Evolutionary conservation across 1,140 invertebrate species (phyloP).

Genomic region (Aphelinus certus): DNA sequence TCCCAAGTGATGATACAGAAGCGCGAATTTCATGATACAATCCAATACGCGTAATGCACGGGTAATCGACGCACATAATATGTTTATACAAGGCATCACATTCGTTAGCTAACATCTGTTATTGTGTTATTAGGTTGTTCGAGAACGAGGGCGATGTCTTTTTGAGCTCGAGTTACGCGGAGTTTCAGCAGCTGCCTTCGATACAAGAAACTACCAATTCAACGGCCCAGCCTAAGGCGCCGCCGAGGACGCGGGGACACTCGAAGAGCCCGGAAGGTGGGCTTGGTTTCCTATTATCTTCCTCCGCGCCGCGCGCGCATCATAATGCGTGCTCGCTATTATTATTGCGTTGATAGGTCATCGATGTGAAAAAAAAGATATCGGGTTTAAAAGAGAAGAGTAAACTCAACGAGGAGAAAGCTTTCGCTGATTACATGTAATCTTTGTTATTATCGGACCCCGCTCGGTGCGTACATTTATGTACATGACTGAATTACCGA

Average conservation of each 20-base stretch:
- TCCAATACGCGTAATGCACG: no score
- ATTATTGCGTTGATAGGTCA: conserved; percentile 1
- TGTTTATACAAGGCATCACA: not conserved
- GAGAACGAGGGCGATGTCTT: conserved; percentile 80
- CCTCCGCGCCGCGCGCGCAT: not conserved
- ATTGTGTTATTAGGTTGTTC: conserved; percentile 84
- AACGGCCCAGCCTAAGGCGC: conserved; percentile 57
- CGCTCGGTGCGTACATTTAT: no score
- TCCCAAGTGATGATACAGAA: no score
- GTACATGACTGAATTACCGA: no score
- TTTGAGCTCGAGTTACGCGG: conserved; percentile 73
- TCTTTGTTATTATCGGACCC: conserved; percentile 3
- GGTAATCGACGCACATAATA: no score
- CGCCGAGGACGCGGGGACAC: conserved; percentile 55
- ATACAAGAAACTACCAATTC: conserved; percentile 66
- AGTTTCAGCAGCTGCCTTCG: conserved; percentile 71
- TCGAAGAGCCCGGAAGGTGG: conserved; percentile 67
- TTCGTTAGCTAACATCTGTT: not conserved
- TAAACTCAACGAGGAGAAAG: conserved; percentile 3
- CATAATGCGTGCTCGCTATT: not conserved
- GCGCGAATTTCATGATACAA: no score
- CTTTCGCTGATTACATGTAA: conserved; percentile 13
- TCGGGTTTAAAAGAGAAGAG: not conserved
- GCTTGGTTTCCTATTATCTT: conserved; percentile 25
- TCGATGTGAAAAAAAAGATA: not conserved